Evolutionary conservation across 2,113 vertebrate species (phyloP).

Genomic region (Diglossa brunneiventris): DNA sequence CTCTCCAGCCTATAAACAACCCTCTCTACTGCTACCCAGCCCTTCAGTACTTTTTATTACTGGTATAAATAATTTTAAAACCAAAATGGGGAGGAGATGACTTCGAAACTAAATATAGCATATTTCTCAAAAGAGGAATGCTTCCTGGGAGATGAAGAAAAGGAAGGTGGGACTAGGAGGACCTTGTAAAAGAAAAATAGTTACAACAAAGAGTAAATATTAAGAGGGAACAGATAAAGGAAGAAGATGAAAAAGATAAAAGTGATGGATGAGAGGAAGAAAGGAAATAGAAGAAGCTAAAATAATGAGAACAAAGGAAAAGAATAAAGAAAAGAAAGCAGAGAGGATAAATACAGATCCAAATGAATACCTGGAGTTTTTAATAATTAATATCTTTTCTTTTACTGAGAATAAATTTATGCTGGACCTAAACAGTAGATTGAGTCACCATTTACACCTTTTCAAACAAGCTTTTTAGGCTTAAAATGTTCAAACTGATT

Average conservation of each 20-base stretch:
- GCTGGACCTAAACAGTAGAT: neutral
- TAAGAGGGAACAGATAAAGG: neutral
- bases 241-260: constrained; percentile 34
- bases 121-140: neutral
- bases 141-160: neutral
- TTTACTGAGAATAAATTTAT: neutral
- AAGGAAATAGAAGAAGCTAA: neutral
- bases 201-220: neutral
- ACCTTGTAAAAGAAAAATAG: neutral
- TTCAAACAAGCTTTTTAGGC: neutral
- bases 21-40: neutral
- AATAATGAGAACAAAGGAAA: constrained; percentile 35
- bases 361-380: neutral
- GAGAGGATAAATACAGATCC: neutral
- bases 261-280: constrained; percentile 42
- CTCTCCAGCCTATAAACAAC: neutral
- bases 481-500: neutral
- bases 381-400: neutral
- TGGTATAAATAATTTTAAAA: constrained; percentile 1
- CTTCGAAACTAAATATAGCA: neutral
- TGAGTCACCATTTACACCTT: neutral
- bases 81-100: neutral
- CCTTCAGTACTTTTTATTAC: neutral
- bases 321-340: neutral
- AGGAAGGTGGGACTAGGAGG: neutral